Conservation (phyloP, 1,140 invertebrate genomes). For the Lordiphosa clarofinis region DNA sequence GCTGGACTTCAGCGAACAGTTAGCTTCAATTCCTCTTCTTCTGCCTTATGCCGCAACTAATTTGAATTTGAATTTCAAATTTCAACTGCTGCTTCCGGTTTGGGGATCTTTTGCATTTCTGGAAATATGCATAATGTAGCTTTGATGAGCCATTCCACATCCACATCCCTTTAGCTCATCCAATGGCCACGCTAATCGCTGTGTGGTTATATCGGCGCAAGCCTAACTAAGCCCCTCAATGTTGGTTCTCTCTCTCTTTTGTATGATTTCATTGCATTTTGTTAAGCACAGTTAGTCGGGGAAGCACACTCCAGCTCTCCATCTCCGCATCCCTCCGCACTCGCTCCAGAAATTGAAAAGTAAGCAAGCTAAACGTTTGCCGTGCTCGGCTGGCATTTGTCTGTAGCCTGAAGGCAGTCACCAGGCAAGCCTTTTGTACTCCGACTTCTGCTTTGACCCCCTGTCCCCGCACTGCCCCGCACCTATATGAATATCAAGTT, state of each 20-base stretch:
- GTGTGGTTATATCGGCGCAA: slow-evolving; percentile 34
- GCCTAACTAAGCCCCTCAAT: slow-evolving; percentile 6
- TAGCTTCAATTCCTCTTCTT: slow-evolving; percentile 25
- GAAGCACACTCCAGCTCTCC: not conserved
- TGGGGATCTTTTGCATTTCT: slow-evolving; percentile 15
- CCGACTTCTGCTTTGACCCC: slow-evolving; percentile 4
- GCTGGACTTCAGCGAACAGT: slow-evolving; percentile 5
- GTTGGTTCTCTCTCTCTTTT: slow-evolving; percentile 18
- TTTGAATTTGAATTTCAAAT: slow-evolving; percentile 5
- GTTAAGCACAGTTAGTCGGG: slow-evolving; percentile 43
- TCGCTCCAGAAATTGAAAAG: slow-evolving; percentile 50
- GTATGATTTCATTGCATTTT: slow-evolving; percentile 56
- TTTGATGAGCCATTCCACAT: slow-evolving; percentile 31
- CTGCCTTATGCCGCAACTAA: slow-evolving; percentile 14
- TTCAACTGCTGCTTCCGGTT: not conserved
- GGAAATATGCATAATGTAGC: slow-evolving; percentile 37
- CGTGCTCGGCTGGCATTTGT: slow-evolving; percentile 51
- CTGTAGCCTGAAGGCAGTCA: slow-evolving; percentile 54
- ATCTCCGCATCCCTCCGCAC: not conserved
- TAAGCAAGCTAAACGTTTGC: slow-evolving; percentile 70
- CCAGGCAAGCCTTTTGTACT: slow-evolving; percentile 43
- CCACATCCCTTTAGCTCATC: too few relatives aligned
- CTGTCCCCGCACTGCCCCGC: not conserved
- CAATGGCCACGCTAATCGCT: slow-evolving; percentile 42
- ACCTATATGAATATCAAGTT: slow-evolving; percentile 34